phyloP scores from a whole-genome alignment of 1,140 invertebrate species.

The Bombus superbus region DNA sequence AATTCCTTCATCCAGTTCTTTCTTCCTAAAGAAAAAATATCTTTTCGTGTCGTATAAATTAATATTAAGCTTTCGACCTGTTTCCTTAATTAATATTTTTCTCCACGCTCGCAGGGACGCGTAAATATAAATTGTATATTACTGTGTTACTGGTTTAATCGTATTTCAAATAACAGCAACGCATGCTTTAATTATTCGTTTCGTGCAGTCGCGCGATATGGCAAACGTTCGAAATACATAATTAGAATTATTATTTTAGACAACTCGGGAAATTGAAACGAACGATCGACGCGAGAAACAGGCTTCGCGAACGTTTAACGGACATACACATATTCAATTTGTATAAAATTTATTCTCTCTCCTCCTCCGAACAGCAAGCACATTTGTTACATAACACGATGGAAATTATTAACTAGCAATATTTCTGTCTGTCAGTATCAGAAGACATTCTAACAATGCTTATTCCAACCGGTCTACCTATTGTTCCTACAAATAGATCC shows the following conservation, averaged over 20 bases:
- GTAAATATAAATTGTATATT: not conserved
- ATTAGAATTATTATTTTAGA: not conserved
- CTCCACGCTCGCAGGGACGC: too few relatives aligned
- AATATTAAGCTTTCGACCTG: not conserved
- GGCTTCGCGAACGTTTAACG: not conserved
- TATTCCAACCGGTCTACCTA: not conserved
- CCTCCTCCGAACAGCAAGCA: not conserved
- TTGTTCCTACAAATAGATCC: not conserved
- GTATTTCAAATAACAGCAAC: not conserved
- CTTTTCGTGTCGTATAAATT: not conserved
- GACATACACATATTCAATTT: not conserved
- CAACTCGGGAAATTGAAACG: not conserved
- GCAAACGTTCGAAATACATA: not conserved
- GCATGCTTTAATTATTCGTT: not conserved
- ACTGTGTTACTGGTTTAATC: not conserved
- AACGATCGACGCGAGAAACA: not conserved
- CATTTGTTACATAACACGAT: not conserved
- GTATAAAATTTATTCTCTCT: not conserved
- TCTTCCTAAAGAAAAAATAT: not conserved
- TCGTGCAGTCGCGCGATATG: not conserved
- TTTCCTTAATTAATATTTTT: not conserved
- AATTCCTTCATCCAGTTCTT: not conserved
- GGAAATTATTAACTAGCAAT: not conserved
- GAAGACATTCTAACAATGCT: slow-evolving; percentile 5
- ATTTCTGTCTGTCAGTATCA: not conserved